Conservation (phyloP, 2,888 invertebrate species). For the Galerucella calmariensis region DNA sequence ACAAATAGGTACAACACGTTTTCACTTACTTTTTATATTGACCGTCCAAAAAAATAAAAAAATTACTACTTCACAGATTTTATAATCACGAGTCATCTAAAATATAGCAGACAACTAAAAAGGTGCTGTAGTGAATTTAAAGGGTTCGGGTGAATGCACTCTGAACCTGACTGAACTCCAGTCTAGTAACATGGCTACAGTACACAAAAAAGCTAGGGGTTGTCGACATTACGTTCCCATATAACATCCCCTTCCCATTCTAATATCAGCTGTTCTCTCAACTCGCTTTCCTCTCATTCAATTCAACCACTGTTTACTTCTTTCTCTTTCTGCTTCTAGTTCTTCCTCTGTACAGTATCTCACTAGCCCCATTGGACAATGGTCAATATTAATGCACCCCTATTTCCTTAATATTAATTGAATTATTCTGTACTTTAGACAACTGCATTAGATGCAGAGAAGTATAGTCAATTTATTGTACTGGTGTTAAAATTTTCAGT, state of each 20-base stretch:
- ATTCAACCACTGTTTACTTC: conserved; percentile 16
- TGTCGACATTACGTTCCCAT: conserved; percentile 32
- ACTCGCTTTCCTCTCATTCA: conserved; percentile 14
- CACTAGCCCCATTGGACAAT: neutral
- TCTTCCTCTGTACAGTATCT: conserved; percentile 1
- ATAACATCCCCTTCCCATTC: conserved; percentile 22
- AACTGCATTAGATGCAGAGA: too few relatives aligned
- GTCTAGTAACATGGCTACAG: conserved; percentile 28
- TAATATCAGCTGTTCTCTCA: conserved; percentile 31
- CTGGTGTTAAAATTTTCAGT: too few relatives aligned
- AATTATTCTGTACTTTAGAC: too few relatives aligned
- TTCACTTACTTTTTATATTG: neutral
- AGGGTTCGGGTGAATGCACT: conserved; percentile 33
- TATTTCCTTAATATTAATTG: neutral
- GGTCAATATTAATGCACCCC: neutral
- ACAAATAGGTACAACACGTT: neutral
- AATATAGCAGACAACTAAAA: conserved; percentile 15
- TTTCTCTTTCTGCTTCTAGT: conserved; percentile 9
- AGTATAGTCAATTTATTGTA: too few relatives aligned
- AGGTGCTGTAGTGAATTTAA: conserved; percentile 20
- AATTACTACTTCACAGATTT: neutral
- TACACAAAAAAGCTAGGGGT: conserved; percentile 28
- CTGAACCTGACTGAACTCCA: conserved; percentile 33
- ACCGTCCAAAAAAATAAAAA: neutral
- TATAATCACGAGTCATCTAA: conserved; percentile 8